Evolutionary conservation across 2,888 invertebrate species (phyloP).

Genomic region (Synergus itoensis): DNA sequence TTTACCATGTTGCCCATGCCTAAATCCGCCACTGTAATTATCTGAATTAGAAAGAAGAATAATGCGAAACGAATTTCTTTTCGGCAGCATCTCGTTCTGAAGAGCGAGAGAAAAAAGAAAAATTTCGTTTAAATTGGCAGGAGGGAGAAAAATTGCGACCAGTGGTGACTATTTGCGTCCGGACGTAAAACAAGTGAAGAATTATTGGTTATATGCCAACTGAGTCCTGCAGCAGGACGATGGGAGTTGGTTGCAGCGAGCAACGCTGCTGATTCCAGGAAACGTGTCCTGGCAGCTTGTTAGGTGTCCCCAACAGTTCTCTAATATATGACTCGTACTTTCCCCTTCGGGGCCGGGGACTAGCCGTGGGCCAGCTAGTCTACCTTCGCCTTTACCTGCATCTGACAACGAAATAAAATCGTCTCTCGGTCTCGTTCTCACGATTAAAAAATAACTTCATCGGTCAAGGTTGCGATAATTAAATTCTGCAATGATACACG

Average conservation of each 20-base stretch:
- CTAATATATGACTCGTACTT: slow-evolving; percentile 74
- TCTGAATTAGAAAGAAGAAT: background rate
- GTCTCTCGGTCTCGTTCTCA: slow-evolving; percentile 45
- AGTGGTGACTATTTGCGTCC: slow-evolving; percentile 41
- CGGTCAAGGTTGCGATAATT: slow-evolving; percentile 37
- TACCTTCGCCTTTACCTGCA: slow-evolving; percentile 52
- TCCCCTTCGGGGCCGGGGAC: slow-evolving; percentile 59
- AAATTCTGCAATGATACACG: slow-evolving; percentile 33
- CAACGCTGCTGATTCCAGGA: slow-evolving; percentile 70
- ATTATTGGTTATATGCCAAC: slow-evolving; percentile 50
- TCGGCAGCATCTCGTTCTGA: background rate
- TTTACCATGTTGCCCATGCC: too few species aligned
- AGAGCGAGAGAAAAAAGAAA: background rate
- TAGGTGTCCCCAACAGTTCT: slow-evolving; percentile 74
- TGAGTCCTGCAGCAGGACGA: slow-evolving; percentile 47
- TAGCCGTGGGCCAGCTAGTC: slow-evolving; percentile 49
- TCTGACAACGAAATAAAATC: slow-evolving; percentile 58
- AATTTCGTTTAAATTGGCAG: slow-evolving; percentile 4
- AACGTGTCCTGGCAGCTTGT: slow-evolving; percentile 75
- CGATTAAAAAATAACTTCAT: slow-evolving; percentile 38
- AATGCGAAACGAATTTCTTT: background rate
- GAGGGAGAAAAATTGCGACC: background rate
- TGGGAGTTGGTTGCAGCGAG: slow-evolving; percentile 60
- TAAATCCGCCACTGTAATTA: background rate
- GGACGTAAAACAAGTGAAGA: slow-evolving; percentile 47